These are phyloP conservation scores for Synergus itoensis DNA, from an alignment of 2,888 invertebrate species.

Conservation along the genomic window DNA sequence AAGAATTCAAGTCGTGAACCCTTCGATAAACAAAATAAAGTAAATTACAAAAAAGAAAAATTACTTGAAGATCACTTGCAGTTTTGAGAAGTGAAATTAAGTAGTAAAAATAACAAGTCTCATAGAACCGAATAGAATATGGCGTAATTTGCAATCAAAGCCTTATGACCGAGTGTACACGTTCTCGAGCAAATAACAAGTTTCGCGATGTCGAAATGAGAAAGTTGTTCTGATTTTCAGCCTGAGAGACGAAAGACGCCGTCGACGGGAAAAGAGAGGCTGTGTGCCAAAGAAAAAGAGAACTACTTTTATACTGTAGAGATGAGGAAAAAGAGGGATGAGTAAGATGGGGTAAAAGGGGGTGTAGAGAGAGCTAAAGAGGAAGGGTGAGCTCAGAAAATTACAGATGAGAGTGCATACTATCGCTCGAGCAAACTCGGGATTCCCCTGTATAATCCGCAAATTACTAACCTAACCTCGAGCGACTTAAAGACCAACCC, in stretches of 20 bases:
- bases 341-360: slow-evolving; percentile 48
- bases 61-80: background rate
- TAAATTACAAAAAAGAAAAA: background rate
- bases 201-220: slow-evolving; percentile 62
- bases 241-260: slow-evolving; percentile 47
- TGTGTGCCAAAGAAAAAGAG: slow-evolving; percentile 27
- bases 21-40: too few relatives aligned
- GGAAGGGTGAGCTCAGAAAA: slow-evolving; percentile 61
- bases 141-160: slow-evolving; percentile 61
- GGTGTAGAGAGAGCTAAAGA: slow-evolving; percentile 47
- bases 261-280: background rate
- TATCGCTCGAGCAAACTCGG: slow-evolving; percentile 57
- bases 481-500: slow-evolving; percentile 69
- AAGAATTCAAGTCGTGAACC: too few relatives aligned
- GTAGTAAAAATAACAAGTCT: slow-evolving; percentile 50
- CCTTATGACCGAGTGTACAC: slow-evolving; percentile 48
- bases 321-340: slow-evolving; percentile 34
- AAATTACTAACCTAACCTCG: slow-evolving; percentile 71
- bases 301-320: slow-evolving; percentile 38
- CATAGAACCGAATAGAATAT: slow-evolving; percentile 53
- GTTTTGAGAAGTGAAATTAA: slow-evolving; percentile 47
- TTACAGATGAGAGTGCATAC: slow-evolving; percentile 66
- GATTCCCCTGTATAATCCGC: slow-evolving; percentile 67
- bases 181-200: slow-evolving; percentile 62
- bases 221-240: slow-evolving; percentile 57